Base-by-base conservation (phyloP, 2,797 vertebrate species). In the Smutsia gigantea region DNA sequence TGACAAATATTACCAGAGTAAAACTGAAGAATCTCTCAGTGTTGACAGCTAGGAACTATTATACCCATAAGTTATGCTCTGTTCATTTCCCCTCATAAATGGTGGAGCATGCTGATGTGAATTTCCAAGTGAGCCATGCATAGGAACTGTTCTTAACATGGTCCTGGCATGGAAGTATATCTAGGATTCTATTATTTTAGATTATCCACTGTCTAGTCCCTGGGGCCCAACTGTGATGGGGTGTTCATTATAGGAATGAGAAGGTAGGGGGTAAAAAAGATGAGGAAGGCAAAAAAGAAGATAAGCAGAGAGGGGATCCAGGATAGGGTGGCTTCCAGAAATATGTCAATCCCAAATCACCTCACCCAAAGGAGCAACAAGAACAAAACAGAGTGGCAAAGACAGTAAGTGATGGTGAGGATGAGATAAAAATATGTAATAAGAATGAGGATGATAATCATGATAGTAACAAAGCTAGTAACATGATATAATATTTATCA, bases 21-120 rank as follows among this genome's bases (percentile, higher is more conserved):
- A 71, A 82, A 57, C 2, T 51, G 37, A 72, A 94, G 59, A 68
- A 51, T 68, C 12, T 72, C 37, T 75, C 18, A 82, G 4, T 79
- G 19, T 63, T 66, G 23, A 77, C 8, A 66, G 8, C 37, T 31
- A 83, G 79, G 15, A 79, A 66, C 46, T 79, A 68, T 4, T 61
- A 87, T 34, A 84, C 61, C 21, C 37, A 63, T 49, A 64, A 49
- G 87, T 91, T 49, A 42, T 39, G 10, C 34, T 90, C 51, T 34
- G 7, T 9, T 95, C n/a, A 46, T 46, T 21, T 0, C 7, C 25
- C 29, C 15, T 14, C 27, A 14, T 10, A n/a, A 46, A 2, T 13
- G 42, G 39, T 34, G 27, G 14, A 69, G 19, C 21, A 61, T 31
- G 31, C 10, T 66, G 59, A 64, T 3, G 0, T 78, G 11, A 55